Base-by-base conservation (phyloP, 1,140 invertebrate genomes). In the Chelonus insularis region DNA sequence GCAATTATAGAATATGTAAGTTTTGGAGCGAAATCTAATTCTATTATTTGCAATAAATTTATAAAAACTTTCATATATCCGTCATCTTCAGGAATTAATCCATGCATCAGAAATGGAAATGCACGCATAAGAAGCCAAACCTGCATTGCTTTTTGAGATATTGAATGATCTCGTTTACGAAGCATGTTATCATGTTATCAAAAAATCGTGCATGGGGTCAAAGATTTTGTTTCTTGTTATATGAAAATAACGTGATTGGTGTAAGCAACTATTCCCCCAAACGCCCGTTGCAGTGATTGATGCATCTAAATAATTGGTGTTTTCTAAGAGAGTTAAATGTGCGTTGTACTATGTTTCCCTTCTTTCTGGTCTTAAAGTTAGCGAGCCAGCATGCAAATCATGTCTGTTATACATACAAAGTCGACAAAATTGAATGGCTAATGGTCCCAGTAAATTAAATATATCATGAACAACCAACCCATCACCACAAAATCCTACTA, bases 21-120 rank as follows among this genome's bases (percentile, higher is more conserved):
- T 59, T 60, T 65, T 23, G 69, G 69, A 6, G 71, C 68, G 55
- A 74, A 74, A 18, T 72, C 57, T 21, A 74, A 64, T 63, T 70
- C 68, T 68, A 72, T 74, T 32, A 74, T 67, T 48, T 65, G 18
- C 16, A 73, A 45, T 37, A 69, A 60, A 43, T 55, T 25, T 16
- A 66, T 1, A 48, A 73, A 52, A 7, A 70, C 41, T 48, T 41
- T 9, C 68, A 73, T 65, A 20, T 70, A 21, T 34, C 43, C 25
- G 62, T 72, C 62, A 25, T 36, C 43, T 20, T 23, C 23, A 23
- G 29, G 9, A 29, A 73, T 50, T 58, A 67, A 64, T 39, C 59
- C 57, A n/a, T 56, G 11, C 12, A 70, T n/a, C 9, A 72, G 57
- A 57, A 73, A 68, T 23, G 72, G 72, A 9, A 72, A 63, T 29